phyloP scores from a whole-genome alignment of 2,113 vertebrate genomes.

The Globicephala melas region DNA sequence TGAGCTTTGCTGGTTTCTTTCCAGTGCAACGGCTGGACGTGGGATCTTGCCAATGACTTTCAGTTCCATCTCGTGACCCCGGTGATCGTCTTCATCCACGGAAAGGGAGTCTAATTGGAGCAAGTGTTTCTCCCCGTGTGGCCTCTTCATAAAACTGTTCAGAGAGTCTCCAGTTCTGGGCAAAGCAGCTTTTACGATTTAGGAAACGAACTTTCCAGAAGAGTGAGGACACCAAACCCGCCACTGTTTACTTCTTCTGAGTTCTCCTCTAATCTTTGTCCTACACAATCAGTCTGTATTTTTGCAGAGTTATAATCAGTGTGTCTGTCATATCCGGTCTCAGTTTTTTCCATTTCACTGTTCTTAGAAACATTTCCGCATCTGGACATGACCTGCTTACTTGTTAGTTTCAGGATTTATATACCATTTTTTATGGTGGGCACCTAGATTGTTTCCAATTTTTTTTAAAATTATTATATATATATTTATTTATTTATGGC shows the following conservation, averaged over 20 bases:
- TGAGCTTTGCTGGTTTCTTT: constrained; percentile 22
- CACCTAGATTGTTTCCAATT: not conserved
- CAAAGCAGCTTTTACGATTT: not conserved
- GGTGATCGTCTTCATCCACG: constrained; percentile 82
- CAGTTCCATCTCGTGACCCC: constrained; percentile 88
- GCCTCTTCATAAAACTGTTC: not conserved
- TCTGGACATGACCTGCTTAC: not conserved
- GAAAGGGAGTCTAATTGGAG: constrained; percentile 76
- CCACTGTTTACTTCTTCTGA: accelerated
- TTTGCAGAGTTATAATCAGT: not conserved
- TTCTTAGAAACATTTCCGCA: not conserved
- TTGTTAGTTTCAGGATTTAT: not conserved
- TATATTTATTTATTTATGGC: too few relatives aligned
- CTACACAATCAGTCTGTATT: accelerated
- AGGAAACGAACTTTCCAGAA: not conserved
- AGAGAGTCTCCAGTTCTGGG: too few relatives aligned
- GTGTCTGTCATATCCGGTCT: not conserved
- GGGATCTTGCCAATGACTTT: constrained; percentile 91
- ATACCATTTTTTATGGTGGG: not conserved
- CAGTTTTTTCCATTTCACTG: not conserved
- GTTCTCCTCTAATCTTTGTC: accelerated
- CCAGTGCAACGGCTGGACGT: constrained; percentile 90
- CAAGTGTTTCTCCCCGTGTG: not conserved
- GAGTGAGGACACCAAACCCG: accelerated
- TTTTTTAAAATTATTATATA: not conserved